Evolutionary conservation across 2,888 invertebrate species (phyloP).

Genomic region (Apoderus coryli): DNA sequence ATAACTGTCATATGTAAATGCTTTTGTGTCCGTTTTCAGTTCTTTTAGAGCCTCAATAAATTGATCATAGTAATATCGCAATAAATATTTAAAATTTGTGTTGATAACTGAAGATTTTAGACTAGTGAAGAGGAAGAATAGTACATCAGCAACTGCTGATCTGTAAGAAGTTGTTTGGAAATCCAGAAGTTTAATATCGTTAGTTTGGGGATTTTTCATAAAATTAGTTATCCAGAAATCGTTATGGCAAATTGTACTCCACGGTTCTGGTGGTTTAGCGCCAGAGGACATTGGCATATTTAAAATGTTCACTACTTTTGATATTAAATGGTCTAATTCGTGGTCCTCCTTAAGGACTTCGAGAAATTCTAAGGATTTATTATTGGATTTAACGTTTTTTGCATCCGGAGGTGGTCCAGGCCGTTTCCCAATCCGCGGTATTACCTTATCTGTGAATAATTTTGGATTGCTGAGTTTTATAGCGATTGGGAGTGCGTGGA

Average conservation of each 20-base stretch:
- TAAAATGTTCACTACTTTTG: conserved; percentile 21
- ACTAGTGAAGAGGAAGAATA: conserved; percentile 42
- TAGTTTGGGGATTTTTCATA: conserved; percentile 37
- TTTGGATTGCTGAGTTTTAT: conserved; percentile 34
- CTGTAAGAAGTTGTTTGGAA: conserved; percentile 41
- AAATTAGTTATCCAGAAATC: conserved; percentile 50
- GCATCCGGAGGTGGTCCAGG: conserved; percentile 26
- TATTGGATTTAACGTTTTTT: conserved; percentile 24
- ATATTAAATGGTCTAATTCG: conserved; percentile 21
- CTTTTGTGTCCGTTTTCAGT: conserved; percentile 26
- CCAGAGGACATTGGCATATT: conserved; percentile 13
- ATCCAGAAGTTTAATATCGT: conserved; percentile 41
- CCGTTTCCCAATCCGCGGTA: conserved; percentile 30
- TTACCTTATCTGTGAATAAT: conserved; percentile 31
- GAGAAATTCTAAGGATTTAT: conserved; percentile 23
- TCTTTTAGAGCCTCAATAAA: conserved; percentile 33
- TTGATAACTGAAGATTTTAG: conserved; percentile 32
- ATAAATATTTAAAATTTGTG: conserved; percentile 34
- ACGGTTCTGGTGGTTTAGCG: conserved; percentile 32
- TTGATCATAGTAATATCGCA: conserved; percentile 36
- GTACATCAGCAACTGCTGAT: conserved; percentile 37
- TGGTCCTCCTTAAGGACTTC: conserved; percentile 21
- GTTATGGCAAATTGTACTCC: conserved; percentile 38
- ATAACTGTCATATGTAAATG: conserved; percentile 32
- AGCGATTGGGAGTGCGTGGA: conserved; percentile 43